Conservation (phyloP, 1,140 invertebrate species). For the Oryzaephilus surinamensis region DNA sequence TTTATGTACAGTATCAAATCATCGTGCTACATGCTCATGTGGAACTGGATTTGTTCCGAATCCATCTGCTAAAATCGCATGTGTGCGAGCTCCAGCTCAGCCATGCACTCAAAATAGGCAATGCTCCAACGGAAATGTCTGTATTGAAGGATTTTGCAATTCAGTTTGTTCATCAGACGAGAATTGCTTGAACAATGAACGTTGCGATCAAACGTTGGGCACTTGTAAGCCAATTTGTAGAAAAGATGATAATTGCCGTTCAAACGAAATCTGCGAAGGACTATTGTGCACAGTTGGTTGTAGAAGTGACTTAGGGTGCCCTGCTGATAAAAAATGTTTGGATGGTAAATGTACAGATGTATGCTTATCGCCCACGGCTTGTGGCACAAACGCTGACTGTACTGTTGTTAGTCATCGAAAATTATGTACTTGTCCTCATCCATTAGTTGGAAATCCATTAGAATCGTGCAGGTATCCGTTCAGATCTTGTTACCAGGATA, state of each 20-base stretch:
- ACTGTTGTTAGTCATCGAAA: constrained; percentile 55
- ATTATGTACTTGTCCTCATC: constrained; percentile 59
- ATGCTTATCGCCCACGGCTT: constrained; percentile 64
- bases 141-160: constrained; percentile 59
- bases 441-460: constrained; percentile 63
- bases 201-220: constrained; percentile 48
- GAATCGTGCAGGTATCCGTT: constrained; percentile 58
- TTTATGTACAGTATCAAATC: constrained; percentile 66
- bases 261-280: constrained; percentile 73
- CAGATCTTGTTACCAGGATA: constrained; percentile 47
- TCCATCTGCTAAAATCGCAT: constrained; percentile 71
- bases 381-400: constrained; percentile 73
- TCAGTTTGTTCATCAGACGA: constrained; percentile 62
- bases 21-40: constrained; percentile 73
- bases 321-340: constrained; percentile 54
- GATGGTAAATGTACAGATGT: constrained; percentile 66
- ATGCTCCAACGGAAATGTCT: constrained; percentile 56
- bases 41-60: constrained; percentile 67
- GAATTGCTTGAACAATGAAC: constrained; percentile 72
- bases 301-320: constrained; percentile 67
- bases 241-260: constrained; percentile 67
- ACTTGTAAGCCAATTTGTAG: constrained; percentile 63
- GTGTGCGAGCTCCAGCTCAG: constrained; percentile 60
- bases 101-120: constrained; percentile 62
- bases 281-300: constrained; percentile 69